A percentile compares a stretch with the other conserved stretches of the same genome.
phyloP scores from a whole-genome alignment of 2,113 vertebrate genomes.

The Lagopus muta region DNA sequence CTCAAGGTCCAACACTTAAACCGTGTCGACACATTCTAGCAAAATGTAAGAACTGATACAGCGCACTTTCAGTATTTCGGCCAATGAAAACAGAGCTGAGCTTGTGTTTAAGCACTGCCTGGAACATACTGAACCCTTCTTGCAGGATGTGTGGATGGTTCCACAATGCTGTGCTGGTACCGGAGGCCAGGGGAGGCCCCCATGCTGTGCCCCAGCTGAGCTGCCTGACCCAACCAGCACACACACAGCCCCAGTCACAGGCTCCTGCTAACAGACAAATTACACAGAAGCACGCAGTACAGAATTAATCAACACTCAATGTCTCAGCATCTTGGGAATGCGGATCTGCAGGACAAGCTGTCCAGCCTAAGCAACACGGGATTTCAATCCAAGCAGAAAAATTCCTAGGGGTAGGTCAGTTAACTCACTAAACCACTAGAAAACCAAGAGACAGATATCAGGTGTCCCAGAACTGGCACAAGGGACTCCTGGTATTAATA shows the following conservation, averaged over 20 bases:
- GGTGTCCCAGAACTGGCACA: neutral
- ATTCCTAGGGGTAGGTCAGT: neutral
- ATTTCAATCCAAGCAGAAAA: neutral
- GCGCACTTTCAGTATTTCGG: neutral
- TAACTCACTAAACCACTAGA: neutral
- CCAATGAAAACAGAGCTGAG: slow-evolving; percentile 25
- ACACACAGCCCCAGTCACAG: accelerated
- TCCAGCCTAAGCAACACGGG: neutral
- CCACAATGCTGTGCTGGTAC: neutral
- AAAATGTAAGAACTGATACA: neutral
- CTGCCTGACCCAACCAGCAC: neutral
- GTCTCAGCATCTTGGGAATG: neutral
- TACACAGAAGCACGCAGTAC: neutral
- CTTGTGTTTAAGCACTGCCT: neutral
- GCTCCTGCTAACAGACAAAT: neutral
- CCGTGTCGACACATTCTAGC: accelerated
- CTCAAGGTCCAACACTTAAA: neutral
- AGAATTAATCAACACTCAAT: neutral
- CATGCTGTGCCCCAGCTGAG: neutral
- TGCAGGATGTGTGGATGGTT: neutral
- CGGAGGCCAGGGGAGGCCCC: neutral
- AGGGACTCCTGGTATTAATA: neutral
- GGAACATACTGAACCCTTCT: slow-evolving; percentile 29
- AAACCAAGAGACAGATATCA: neutral
- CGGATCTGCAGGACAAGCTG: neutral